Evolutionary conservation across 2,113 vertebrate species (phyloP).

Genomic region (Microtus richardsoni): DNA sequence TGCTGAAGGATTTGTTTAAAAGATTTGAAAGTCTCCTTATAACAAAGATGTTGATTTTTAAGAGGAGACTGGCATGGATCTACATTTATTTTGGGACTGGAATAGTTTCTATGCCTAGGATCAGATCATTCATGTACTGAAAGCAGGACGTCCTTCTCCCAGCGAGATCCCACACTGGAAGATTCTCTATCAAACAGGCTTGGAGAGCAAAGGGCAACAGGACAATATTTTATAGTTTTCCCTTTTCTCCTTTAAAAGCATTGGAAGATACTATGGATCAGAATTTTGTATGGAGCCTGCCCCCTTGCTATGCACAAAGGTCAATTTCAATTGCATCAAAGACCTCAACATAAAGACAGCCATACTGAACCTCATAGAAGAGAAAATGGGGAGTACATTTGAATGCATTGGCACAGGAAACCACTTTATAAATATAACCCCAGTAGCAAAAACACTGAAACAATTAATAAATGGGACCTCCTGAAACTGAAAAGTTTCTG

Average conservation of each 20-base stretch:
- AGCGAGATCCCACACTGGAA: not conserved
- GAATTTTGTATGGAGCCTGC: conserved; percentile 18
- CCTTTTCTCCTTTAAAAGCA: not conserved
- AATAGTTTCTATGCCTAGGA: not conserved
- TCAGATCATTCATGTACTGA: not conserved
- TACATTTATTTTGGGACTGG: not conserved
- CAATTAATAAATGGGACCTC: no score
- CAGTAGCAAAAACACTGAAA: no score
- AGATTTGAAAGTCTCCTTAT: conserved; percentile 42
- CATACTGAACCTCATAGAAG: no score
- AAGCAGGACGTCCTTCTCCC: not conserved
- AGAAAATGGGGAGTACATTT: no score
- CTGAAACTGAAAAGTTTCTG: no score
- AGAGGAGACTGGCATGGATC: not conserved
- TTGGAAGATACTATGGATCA: not conserved
- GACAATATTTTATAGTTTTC: not conserved
- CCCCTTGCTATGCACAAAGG: no score
- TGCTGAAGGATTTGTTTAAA: conserved; percentile 55
- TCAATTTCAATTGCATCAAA: no score
- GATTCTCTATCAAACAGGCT: not conserved
- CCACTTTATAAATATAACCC: no score
- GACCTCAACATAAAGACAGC: no score
- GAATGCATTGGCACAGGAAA: no score
- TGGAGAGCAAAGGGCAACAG: not conserved
- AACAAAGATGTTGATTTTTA: conserved; percentile 67